Conservation (phyloP, 2,797 vertebrate genomes). For the Okamejei kenojei region DNA sequence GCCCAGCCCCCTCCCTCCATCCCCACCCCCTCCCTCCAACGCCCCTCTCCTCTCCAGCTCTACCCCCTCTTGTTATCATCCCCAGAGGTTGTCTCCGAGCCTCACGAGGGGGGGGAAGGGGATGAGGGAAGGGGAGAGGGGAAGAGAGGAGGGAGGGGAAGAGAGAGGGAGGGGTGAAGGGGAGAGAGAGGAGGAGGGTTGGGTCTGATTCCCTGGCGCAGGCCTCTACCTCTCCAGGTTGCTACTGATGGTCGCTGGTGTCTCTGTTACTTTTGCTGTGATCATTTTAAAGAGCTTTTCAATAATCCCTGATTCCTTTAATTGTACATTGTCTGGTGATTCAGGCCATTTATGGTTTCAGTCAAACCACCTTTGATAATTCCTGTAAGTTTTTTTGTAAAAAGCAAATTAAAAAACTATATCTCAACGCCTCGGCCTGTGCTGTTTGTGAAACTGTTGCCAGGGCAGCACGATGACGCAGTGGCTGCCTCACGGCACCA, state of each 20-base stretch:
- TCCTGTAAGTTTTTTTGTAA: conserved; percentile 65
- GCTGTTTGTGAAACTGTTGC: not conserved
- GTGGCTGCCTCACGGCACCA: too few species aligned
- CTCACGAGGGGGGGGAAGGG: too few species aligned
- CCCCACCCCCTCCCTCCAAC: too few species aligned
- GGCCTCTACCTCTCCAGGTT: not conserved
- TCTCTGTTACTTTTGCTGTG: not conserved
- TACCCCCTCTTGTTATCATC: too few species aligned
- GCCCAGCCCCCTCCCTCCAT: too few species aligned
- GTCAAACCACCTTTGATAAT: conserved; percentile 40
- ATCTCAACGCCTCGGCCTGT: not conserved
- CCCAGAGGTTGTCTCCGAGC: too few species aligned
- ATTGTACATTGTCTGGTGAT: conserved; percentile 29
- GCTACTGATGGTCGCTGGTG: not conserved
- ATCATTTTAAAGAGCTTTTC: conserved; percentile 23
- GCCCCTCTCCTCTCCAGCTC: too few species aligned
- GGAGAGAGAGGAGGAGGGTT: too few species aligned
- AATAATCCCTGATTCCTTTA: not conserved
- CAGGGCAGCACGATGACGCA: too few species aligned
- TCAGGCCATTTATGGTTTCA: conserved; percentile 4
- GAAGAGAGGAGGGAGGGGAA: too few species aligned
- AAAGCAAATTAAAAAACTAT: conserved; percentile 60
- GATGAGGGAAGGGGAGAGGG: too few species aligned
- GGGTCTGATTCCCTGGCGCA: not conserved
- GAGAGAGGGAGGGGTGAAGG: too few species aligned